A percentile compares a stretch with the other conserved stretches of the same genome.
Conservation (phyloP, 1,140 invertebrate genomes). For the Drosophila tristis region DNA sequence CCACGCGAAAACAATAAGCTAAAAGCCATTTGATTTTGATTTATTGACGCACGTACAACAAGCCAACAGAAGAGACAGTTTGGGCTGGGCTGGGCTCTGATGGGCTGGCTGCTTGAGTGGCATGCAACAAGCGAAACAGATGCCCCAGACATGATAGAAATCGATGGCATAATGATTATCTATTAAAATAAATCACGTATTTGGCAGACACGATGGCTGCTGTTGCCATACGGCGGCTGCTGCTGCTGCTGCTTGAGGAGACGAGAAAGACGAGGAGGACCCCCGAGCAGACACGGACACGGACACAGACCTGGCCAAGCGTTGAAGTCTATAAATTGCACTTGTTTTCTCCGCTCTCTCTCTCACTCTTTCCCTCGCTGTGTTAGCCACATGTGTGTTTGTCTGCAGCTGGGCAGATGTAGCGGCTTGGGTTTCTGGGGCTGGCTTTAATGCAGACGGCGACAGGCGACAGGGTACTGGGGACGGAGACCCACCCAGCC, state of each 20-base stretch:
- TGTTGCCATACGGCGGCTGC: constrained; percentile 31
- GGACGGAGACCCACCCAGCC: too few relatives aligned
- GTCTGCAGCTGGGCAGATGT: not conserved
- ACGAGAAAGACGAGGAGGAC: not conserved
- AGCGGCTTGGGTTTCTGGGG: constrained; percentile 13
- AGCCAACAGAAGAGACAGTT: not conserved
- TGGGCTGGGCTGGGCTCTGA: not conserved
- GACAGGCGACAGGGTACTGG: too few relatives aligned
- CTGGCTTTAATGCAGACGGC: constrained; percentile 6
- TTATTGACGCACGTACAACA: constrained; percentile 73
- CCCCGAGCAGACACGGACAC: constrained; percentile 1
- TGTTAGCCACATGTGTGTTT: not conserved
- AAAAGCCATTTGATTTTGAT: constrained; percentile 78
- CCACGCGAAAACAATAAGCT: constrained; percentile 74
- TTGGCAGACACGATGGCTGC: constrained; percentile 56
- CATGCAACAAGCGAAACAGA: constrained; percentile 73
- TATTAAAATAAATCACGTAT: constrained; percentile 83
- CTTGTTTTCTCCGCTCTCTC: constrained; percentile 15
- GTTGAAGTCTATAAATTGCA: constrained; percentile 80
- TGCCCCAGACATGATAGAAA: constrained; percentile 60
- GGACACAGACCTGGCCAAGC: constrained; percentile 34
- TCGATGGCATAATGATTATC: constrained; percentile 82
- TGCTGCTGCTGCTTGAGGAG: constrained; percentile 23
- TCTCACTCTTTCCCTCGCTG: not conserved
- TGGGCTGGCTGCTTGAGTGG: not conserved